Percentiles rank a stretch among this genome's conserved stretches.
phyloP scores from a whole-genome alignment of 2,113 vertebrate genomes.

The Cyphomyrus plagiostoma region DNA sequence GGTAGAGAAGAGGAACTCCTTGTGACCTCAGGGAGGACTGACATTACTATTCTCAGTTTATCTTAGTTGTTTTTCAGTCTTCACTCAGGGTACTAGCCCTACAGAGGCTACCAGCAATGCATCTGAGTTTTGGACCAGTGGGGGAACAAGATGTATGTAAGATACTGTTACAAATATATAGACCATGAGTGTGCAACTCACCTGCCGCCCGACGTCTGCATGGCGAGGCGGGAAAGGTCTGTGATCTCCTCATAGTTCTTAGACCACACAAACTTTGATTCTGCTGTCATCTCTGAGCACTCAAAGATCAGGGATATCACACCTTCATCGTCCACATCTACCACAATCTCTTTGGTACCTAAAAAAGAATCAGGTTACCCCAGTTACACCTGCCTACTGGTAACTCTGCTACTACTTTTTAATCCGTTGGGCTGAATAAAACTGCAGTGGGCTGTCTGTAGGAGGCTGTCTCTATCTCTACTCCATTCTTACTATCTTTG shows the following conservation, averaged over 20 bases:
- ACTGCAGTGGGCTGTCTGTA: not conserved
- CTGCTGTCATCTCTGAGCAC: constrained; percentile 78
- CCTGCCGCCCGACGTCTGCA: constrained; percentile 78
- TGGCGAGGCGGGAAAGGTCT: constrained; percentile 70
- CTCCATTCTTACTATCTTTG: not conserved
- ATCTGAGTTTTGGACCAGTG: not conserved
- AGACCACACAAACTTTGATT: constrained; percentile 87
- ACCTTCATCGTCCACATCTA: constrained; percentile 89
- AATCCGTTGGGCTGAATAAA: not conserved
- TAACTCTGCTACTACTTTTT: not conserved
- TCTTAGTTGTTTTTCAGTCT: not conserved
- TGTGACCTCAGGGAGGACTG: not conserved
- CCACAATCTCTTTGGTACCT: constrained; percentile 88
- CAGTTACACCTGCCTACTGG: not conserved
- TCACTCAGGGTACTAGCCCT: not conserved
- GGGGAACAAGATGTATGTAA: not conserved
- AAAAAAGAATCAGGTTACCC: not conserved
- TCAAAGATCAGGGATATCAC: constrained; percentile 92
- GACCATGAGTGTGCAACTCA: constrained; percentile 46
- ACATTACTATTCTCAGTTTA: not conserved
- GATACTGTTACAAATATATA: not conserved
- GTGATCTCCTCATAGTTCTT: constrained; percentile 83
- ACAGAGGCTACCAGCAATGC: not conserved
- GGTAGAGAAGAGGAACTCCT: not conserved
- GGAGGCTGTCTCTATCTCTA: not conserved